A percentile compares a stretch with the other conserved stretches of the same genome.
phyloP scores from a whole-genome alignment of 2,797 vertebrate species.

The Echeneis naucrates region DNA sequence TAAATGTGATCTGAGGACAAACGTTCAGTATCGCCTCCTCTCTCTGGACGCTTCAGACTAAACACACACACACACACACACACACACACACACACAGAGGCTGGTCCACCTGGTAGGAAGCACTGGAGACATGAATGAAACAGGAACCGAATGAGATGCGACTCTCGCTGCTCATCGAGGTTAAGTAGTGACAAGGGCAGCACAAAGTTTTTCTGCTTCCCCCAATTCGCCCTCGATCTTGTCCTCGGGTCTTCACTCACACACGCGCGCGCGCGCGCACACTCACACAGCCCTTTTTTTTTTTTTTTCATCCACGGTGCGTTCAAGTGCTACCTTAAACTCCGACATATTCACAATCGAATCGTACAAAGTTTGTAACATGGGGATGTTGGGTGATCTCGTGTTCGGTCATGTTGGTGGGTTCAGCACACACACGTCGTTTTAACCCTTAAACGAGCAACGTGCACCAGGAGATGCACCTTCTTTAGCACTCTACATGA shows the following conservation, averaged over 20 bases:
- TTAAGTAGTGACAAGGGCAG: conserved; percentile 26
- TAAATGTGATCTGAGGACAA: conserved; percentile 21
- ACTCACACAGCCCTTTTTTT: conserved; percentile 3
- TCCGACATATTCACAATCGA: not conserved
- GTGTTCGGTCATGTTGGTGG: not conserved
- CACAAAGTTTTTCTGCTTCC: conserved; percentile 71
- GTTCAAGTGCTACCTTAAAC: conserved; percentile 51
- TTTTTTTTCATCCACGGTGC: conserved; percentile 54
- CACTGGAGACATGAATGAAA: conserved; percentile 35
- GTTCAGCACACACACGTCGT: not conserved
- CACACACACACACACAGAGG: conserved; percentile 16
- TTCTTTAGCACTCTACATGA: too few relatives aligned
- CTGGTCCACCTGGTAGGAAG: conserved; percentile 31
- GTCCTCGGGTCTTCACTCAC: conserved; percentile 54
- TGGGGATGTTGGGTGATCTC: not conserved
- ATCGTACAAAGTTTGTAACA: not conserved
- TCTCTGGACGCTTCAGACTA: conserved; percentile 21
- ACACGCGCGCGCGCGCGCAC: conserved; percentile 8
- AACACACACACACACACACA: too few relatives aligned
- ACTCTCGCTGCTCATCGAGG: not conserved
- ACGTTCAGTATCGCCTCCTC: conserved; percentile 32
- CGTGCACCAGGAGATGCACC: too few relatives aligned
- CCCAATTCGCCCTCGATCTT: conserved; percentile 50
- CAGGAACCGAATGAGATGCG: conserved; percentile 23
- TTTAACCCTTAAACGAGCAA: too few relatives aligned